Percentiles rank a stretch among this genome's conserved stretches.
phyloP scores from a whole-genome alignment of 2,888 invertebrate species.

The Lepidocyrtoides sp. region DNA sequence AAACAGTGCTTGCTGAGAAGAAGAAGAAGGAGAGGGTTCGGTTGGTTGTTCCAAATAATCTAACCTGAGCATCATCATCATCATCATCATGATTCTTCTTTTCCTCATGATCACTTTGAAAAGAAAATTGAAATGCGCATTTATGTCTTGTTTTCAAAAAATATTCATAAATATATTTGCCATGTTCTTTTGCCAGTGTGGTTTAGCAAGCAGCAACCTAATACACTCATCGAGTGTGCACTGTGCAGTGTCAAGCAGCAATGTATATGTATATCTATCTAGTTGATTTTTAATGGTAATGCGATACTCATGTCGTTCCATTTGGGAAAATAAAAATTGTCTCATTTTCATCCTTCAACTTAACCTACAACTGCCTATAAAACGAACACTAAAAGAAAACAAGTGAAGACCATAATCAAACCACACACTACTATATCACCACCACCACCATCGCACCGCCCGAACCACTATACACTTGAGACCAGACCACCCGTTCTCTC shows the following conservation, averaged over 20 bases:
- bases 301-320: slow-evolving; percentile 45
- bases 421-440: too few relatives aligned
- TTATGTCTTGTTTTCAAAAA: slow-evolving; percentile 14
- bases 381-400: too few relatives aligned
- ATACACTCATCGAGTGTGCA: slow-evolving; percentile 6
- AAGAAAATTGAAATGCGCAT: slow-evolving; percentile 22
- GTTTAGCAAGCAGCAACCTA: background rate
- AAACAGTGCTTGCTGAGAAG: background rate
- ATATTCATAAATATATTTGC: background rate
- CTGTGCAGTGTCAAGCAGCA: too few relatives aligned
- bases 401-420: background rate
- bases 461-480: background rate
- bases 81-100: background rate
- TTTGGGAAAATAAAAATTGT: slow-evolving; percentile 47
- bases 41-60: background rate
- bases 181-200: background rate
- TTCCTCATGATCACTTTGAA: background rate
- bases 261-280: background rate
- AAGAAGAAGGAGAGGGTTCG: too few relatives aligned
- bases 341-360: slow-evolving; percentile 36
- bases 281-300: slow-evolving; percentile 47
- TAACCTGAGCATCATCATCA: background rate
- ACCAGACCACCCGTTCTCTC: background rate
- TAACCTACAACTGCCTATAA: background rate
- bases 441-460: background rate